Conservation (phyloP, 2,888 invertebrate genomes). For the Cremastinae sp. region DNA sequence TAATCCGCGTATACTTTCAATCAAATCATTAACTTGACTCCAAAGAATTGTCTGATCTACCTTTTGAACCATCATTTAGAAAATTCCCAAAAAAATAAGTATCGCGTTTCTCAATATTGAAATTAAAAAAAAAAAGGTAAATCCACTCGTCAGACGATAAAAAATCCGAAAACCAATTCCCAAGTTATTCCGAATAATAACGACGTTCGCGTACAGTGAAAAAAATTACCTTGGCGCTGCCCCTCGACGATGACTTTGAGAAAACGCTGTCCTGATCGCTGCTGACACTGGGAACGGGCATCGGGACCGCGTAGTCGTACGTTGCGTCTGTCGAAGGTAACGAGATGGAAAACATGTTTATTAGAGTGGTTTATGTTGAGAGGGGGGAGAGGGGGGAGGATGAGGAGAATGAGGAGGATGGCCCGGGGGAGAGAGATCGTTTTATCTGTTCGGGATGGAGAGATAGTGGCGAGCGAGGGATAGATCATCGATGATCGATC, state of each 20-base stretch:
- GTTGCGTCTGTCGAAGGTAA: constrained; percentile 74
- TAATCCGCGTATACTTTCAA: too few relatives aligned
- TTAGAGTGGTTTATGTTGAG: constrained; percentile 24
- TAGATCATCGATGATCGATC: constrained; percentile 50
- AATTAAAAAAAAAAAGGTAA: too few relatives aligned
- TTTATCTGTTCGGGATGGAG: background rate
- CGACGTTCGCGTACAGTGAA: constrained; percentile 3
- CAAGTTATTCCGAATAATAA: constrained; percentile 1
- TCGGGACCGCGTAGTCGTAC: constrained; percentile 79
- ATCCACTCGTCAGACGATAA: too few relatives aligned
- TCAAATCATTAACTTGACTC: too few relatives aligned
- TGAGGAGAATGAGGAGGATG: too few relatives aligned
- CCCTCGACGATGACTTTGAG: constrained; percentile 79
- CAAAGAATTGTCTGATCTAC: too few relatives aligned
- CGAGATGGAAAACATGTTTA: constrained; percentile 46
- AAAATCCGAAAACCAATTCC: too few relatives aligned
- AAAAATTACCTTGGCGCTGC: constrained; percentile 77
- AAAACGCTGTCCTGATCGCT: constrained; percentile 80
- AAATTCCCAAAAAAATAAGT: too few relatives aligned
- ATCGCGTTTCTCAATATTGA: too few relatives aligned
- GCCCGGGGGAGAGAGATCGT: background rate
- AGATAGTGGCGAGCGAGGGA: constrained; percentile 1
- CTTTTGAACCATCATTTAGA: too few relatives aligned
- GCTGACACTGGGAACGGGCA: constrained; percentile 79
- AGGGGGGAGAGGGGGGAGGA: too few relatives aligned